These are phyloP conservation scores for Idaea biselata DNA, from an alignment of 2,888 invertebrate species.

Conservation along the genomic window DNA sequence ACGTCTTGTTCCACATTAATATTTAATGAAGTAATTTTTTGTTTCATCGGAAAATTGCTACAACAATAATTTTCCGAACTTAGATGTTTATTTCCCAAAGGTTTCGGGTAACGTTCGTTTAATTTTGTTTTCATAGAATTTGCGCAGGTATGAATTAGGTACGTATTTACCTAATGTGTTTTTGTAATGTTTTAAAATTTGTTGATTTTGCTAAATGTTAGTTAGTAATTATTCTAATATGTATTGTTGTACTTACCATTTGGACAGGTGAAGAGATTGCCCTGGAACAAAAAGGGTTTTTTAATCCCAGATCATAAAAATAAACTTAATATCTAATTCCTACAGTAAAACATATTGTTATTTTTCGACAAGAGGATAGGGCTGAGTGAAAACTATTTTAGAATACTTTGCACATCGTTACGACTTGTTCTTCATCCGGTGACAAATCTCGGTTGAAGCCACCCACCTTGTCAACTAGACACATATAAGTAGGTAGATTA, in stretches of 20 bases:
- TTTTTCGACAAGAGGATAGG: not conserved
- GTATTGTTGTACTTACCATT: slow-evolving; percentile 81
- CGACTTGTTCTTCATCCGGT: no score
- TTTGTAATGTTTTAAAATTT: slow-evolving; percentile 32
- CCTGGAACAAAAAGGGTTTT: slow-evolving; percentile 65
- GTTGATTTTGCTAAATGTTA: not conserved
- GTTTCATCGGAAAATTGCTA: not conserved
- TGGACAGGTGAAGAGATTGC: slow-evolving; percentile 85
- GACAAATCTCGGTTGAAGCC: no score
- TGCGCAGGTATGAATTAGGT: not conserved
- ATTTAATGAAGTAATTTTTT: not conserved
- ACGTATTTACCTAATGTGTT: slow-evolving; percentile 10
- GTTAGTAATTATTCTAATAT: not conserved
- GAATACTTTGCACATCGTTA: not conserved
- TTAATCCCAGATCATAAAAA: not conserved
- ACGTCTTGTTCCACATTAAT: not conserved
- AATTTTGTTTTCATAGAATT: not conserved
- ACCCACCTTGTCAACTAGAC: no score
- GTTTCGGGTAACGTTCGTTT: slow-evolving; percentile 11
- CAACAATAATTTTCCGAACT: not conserved
- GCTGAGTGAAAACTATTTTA: not conserved
- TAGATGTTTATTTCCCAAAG: slow-evolving; percentile 35
- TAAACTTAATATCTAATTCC: not conserved
- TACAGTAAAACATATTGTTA: not conserved
- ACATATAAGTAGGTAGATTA: no score